Evolutionary conservation across 2,113 vertebrate genomes (phyloP), one percentile per base, ranked within the genome.

Genomic region (Hippocampus zosterae): DNA sequence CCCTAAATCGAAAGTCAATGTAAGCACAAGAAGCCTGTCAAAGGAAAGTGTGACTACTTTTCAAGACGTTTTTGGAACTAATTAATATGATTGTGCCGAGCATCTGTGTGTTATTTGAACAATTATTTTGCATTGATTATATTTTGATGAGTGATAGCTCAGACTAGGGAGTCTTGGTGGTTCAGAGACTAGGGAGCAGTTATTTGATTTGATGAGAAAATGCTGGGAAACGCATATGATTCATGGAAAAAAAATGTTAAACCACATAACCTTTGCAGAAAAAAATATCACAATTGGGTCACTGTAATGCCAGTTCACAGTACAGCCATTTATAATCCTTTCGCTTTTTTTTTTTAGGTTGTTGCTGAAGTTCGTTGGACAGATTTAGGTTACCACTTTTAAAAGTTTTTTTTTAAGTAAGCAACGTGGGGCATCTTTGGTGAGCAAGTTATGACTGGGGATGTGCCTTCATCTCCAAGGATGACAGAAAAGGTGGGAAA

Each of bases 401-500:
- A 2, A 7, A 23, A 23, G 10, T 10, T 21, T 9, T 41, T 62
- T 19, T 40, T 61, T 61, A 48, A 65, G 13, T 16, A 3, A 25
- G 15, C n/a, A 65, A 65, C 27, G 15, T 25, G 63, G 42, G 63
- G 25, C 19, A 5, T 61, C 18, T 21, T 61, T 61, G 59, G 16
- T 19, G 8, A 61, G 19, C 21, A 44, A 65, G 46, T 48, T 65
- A 65, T 8, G 40, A 46, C 63, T 42, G 23, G 15, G 10, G 42
- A 48, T 3, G 23, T 27, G 4, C 6, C 57, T 60, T 33, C 40
- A 42, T 64, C 37, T 42, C 12, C 37, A 23, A 13, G 41, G 23
- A 65, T 16, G 63, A 65, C 65, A 62, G 67, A 63, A 52, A 69
- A 68, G 52, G n/a, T 69, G 64, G 15, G 46, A 9, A 73, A 67